Base-by-base conservation (phyloP, 2,888 invertebrate genomes). In the Rutpela maculata region DNA sequence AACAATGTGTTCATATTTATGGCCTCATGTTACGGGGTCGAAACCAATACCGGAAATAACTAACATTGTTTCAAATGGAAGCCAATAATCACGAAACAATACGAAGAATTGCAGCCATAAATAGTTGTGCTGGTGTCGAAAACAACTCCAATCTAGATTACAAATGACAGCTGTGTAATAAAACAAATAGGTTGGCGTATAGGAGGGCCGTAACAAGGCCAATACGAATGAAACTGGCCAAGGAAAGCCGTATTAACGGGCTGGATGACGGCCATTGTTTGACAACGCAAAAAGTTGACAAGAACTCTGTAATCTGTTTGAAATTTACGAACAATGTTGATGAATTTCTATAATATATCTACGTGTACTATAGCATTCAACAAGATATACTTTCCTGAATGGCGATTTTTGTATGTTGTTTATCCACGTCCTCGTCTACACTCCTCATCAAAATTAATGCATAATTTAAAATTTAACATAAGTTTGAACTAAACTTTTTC, bases 71-170 rank as follows among this genome's bases (percentile, higher is more conserved):
- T 78, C 79, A 77, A 76, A 74, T 78, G 75, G 75, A 75, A 79
- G 77, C 79, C 79, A 81, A 79, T 81, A 78, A 81, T 81, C 79
- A 77, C 74, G 76, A 62, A 77, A 68, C 78, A 73, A 79, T 79
- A 76, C 75, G 71, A 79, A 81, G 78, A 79, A 81, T 75, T 62
- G 74, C 56, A 50, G 78, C 63, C 26, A 79, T 78, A 81, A 80
- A 81, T 78, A 78, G 75, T 76, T 73, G 66, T 59, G 68, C 71
- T 72, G 69, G 78, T 77, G 77, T 81, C 79, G 79, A 81, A 78
- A 80, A 78, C 78, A 78, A 78, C 74, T 79, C 78, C 76, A 78
- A 78, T 80, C 77, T 75, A 80, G 78, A 78, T 79, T 77, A 80
- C 79, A 70, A 77, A 79, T 77, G 78, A 81, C 78, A 73, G 59